Percentiles rank a stretch among this genome's conserved stretches.
phyloP scores from a whole-genome alignment of 2,888 invertebrate species.

The Suillia variegata region DNA sequence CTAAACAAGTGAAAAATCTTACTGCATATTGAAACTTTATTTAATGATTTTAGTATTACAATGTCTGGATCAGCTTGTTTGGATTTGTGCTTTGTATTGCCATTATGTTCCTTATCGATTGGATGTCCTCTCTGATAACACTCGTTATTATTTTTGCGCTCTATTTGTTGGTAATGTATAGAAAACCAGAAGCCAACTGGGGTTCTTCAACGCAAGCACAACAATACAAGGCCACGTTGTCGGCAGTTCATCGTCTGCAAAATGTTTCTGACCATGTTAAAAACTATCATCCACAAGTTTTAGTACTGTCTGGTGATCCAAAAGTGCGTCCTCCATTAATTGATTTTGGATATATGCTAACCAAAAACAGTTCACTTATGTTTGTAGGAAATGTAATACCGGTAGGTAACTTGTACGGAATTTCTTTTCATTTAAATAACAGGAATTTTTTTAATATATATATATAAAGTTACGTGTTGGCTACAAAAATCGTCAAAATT shows the following conservation, averaged over 20 bases:
- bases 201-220: slow-evolving; percentile 97
- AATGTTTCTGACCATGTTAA: slow-evolving; percentile 95
- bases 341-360: slow-evolving; percentile 89
- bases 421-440: neutral
- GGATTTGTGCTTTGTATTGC: slow-evolving; percentile 84
- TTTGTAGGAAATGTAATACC: slow-evolving; percentile 86
- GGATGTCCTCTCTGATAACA: slow-evolving; percentile 90
- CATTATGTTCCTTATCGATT: slow-evolving; percentile 95
- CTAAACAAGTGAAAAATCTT: too few species aligned
- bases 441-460: neutral
- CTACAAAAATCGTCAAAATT: slow-evolving; percentile 67
- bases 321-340: slow-evolving; percentile 84
- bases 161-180: slow-evolving; percentile 89
- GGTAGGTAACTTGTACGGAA: slow-evolving; percentile 62
- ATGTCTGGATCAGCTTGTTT: slow-evolving; percentile 84
- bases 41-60: slow-evolving; percentile 82
- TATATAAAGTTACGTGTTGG: slow-evolving; percentile 65
- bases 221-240: slow-evolving; percentile 89
- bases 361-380: slow-evolving; percentile 88
- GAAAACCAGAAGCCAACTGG: slow-evolving; percentile 98
- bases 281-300: slow-evolving; percentile 90
- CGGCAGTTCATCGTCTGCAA: slow-evolving; percentile 79
- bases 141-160: slow-evolving; percentile 86
- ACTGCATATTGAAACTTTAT: too few species aligned
- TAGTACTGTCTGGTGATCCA: slow-evolving; percentile 86